Conservation (phyloP, 1,140 invertebrate species). For the Drosophila ficusphila region DNA sequence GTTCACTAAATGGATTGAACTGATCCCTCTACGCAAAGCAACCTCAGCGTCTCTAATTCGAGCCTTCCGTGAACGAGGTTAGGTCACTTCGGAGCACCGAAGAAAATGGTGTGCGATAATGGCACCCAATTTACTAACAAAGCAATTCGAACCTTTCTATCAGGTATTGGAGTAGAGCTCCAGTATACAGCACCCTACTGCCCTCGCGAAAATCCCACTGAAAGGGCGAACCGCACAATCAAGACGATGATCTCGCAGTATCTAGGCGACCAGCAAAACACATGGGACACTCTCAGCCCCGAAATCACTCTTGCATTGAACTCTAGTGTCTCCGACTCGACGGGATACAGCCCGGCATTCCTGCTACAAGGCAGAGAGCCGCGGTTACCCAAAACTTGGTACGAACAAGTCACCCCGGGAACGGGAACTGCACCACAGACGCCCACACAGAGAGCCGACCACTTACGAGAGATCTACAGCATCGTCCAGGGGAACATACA, state of each 20-base stretch:
- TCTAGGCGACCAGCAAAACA: no score
- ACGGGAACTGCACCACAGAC: background rate
- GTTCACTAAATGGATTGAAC: no score
- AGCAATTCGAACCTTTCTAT: background rate
- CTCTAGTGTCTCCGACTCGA: conserved; percentile 5
- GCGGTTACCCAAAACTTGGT: background rate
- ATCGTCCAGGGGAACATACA: background rate
- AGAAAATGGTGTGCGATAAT: background rate
- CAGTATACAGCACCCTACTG: background rate
- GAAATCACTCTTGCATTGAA: conserved; percentile 13
- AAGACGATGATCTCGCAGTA: no score
- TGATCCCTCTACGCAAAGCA: no score
- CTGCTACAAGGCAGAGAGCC: conserved; percentile 9
- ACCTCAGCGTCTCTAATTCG: no score
- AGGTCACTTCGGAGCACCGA: no score
- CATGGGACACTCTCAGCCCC: background rate
- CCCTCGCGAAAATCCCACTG: background rate
- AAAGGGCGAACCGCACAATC: background rate
- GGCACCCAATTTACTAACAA: background rate
- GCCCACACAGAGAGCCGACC: no score
- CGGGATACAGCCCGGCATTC: no score
- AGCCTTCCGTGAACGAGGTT: background rate
- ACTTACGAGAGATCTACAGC: background rate
- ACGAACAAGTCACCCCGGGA: background rate
- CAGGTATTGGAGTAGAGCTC: background rate